phyloP scores from a whole-genome alignment of 2,113 vertebrate species.

The Pelvicachromis taeniatus region DNA sequence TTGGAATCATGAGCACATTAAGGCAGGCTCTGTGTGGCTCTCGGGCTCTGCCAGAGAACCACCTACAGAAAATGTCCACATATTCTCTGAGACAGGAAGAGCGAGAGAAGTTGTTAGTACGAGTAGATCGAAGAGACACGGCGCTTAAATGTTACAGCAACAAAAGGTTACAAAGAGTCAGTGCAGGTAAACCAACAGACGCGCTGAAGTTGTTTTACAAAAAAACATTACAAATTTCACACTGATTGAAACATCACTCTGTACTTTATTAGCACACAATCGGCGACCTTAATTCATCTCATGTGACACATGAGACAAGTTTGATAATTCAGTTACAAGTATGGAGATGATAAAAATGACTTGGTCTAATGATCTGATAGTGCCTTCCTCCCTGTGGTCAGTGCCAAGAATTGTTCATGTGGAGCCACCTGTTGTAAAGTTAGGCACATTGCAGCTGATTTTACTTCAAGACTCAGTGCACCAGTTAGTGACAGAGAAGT shows the following conservation, averaged over 20 bases:
- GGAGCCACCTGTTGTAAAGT: conserved; percentile 41
- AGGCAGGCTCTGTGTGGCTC: conserved; percentile 31
- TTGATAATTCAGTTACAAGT: background rate
- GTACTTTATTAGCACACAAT: background rate
- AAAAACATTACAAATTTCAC: background rate
- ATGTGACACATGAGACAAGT: background rate
- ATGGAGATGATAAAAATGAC: background rate
- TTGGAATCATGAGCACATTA: conserved; percentile 11
- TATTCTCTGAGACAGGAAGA: background rate
- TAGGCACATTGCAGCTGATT: conserved; percentile 1
- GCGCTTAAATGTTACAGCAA: background rate
- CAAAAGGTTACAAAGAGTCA: background rate
- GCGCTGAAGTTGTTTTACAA: background rate
- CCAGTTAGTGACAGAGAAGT: background rate
- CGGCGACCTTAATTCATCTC: background rate
- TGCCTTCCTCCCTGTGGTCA: background rate
- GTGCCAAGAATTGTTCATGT: background rate
- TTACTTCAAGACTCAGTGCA: background rate
- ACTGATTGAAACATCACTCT: background rate
- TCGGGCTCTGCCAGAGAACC: conserved; percentile 44
- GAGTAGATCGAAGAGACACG: background rate
- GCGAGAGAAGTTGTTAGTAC: background rate
- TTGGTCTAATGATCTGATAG: background rate
- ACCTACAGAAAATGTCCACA: conserved; percentile 47
- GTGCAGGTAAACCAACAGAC: background rate